Percentiles rank a stretch among this genome's conserved stretches.
Conservation (phyloP, 2,888 invertebrate species). For the Euplexia lucipara region DNA sequence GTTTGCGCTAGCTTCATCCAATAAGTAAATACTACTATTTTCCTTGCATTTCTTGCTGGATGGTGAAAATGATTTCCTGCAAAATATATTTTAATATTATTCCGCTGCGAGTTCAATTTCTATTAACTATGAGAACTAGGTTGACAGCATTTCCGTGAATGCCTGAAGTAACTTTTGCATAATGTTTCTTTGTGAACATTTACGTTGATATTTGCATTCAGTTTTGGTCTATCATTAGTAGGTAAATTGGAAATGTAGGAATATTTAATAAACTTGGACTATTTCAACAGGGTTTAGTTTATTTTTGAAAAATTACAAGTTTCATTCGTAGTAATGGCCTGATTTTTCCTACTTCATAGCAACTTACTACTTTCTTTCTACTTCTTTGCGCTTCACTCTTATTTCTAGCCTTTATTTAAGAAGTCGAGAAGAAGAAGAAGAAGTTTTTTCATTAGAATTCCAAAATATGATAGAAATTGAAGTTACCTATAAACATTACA, state of each 20-base stretch:
- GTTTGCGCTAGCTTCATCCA: constrained; percentile 5
- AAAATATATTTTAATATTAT: constrained; percentile 36
- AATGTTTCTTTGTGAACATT: constrained; percentile 21
- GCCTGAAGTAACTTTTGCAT: constrained; percentile 10
- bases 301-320: not conserved
- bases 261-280: not conserved
- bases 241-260: not conserved
- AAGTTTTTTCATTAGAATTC: too few relatives aligned
- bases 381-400: too few relatives aligned
- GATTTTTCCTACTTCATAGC: too few relatives aligned
- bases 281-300: not conserved
- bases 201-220: constrained; percentile 13
- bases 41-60: constrained; percentile 26
- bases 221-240: not conserved
- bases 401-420: too few relatives aligned
- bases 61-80: constrained; percentile 20
- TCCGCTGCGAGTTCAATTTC: constrained; percentile 23
- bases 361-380: too few relatives aligned
- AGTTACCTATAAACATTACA: too few relatives aligned
- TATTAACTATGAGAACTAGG: constrained; percentile 28
- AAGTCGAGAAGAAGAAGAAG: too few relatives aligned
- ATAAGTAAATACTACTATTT: constrained; percentile 31
- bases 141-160: constrained; percentile 38
- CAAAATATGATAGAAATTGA: too few relatives aligned
- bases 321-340: too few relatives aligned